Base-by-base conservation (phyloP, 2,113 vertebrate species). In the Sitta europaea region DNA sequence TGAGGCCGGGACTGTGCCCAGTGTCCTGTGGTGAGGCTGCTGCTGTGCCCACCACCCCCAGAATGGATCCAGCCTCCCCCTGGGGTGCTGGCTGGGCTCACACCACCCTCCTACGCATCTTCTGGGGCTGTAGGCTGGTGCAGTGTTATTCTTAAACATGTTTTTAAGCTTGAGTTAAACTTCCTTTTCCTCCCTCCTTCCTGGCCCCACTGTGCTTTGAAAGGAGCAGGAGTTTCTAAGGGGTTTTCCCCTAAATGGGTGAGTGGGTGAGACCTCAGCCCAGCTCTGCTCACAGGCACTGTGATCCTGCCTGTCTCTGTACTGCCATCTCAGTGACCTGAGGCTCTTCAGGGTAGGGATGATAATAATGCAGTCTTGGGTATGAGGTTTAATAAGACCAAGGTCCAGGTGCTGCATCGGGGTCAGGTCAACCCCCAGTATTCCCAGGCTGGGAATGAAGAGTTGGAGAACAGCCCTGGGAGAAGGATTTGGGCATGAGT, bases 71-170 rank as follows among this genome's bases (percentile, higher is more conserved):
- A 23, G 11, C 36, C 14, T 65, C 7, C 25, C 40, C 31, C 25
- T 3, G 1, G 36, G 63, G 11, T 43, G 62, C 50, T 68, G 62
- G 4, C 5, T 58, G 65, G 73, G 18, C 68, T 7, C 5, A 5
- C 88, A 58, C 20, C 11, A 6, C 35, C 45, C 25, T 58, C 47
- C 70, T 19, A 3, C 4, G 0, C 8, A 0, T 24, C 21, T 21
- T 58, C 62, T 42, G 61, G 27, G 38, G 6, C 38, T 47, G 40
- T 10, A 21, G 62, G 36, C 40, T 65, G 35, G 12, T 31, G 33
- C 4, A 0, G 22, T 36, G 5, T 53, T 67, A 8, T 36, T 70
- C 12, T 50, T 27, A 31, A 45, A 12, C 1, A 0, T n/a, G 12
- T 8, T 43, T 81, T 79, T 33, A 80, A 40, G 36, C 4, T 76